Base-by-base conservation (phyloP, 2,888 invertebrate genomes). In the Leucania comma region DNA sequence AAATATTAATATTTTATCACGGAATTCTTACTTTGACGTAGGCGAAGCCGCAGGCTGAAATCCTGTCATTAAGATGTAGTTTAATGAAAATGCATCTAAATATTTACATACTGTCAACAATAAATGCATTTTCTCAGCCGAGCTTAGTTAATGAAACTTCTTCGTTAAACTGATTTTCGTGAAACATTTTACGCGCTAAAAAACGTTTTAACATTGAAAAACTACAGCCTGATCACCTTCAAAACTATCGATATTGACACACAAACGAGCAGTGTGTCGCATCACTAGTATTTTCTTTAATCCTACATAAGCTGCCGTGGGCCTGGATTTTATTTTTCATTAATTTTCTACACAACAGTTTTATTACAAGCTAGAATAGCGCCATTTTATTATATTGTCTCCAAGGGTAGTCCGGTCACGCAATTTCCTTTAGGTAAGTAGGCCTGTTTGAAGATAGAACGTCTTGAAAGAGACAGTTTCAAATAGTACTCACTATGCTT, bases 271-370 rank as follows among this genome's bases (percentile, higher is more conserved):
- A 29, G 12, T 64, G 57, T 51, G 42, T 54, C 72, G 20, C 87
- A 80, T 66, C 89, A 82, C 90, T 89, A 89, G 72, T 90, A 81
- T 89, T 89, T 88, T 88, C 89, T 89, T 85, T 93, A 93, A 93
- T 91, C 92, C 89, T 76, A 69, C 85, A 81, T 90, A 91, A 91
- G 91, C 89, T 78, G 83, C 83, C 84, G 85, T 75, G 79, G 86
- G 78, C 77, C 80, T 77, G 87, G 87, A 87, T 87, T 87, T 87
- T 86, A 81, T 86, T 88, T 85, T 88, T 87, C 84, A 89, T 89
- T 89, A 87, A 88, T 85, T 89, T 86, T 84, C 83, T 72, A 71
- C 60, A 74, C 68, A 76, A 79, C 64, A 35, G 38, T 59, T 67
- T 68, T 72, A 60, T 61, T 61, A 56, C 78, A 58, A 78, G 29